phyloP scores from a whole-genome alignment of 1,140 invertebrate species.

The Zaprionus tsacasi region DNA sequence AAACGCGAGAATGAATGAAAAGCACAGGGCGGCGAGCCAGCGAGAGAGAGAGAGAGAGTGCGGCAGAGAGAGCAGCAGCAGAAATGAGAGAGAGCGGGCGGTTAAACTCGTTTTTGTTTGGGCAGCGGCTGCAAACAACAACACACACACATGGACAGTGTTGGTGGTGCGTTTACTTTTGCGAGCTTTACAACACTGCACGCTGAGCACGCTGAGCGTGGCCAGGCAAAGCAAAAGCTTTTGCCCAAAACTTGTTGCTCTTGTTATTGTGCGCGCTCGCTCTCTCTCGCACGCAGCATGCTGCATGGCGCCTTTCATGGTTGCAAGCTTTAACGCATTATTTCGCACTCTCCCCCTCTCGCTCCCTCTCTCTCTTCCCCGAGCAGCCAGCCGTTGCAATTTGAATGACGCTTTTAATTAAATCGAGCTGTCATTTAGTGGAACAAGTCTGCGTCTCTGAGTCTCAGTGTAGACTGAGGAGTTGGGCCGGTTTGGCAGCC shows the following conservation, averaged over 20 bases:
- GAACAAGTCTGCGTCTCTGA: conserved; percentile 42
- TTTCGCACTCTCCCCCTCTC: neutral
- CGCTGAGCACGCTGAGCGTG: conserved; percentile 9
- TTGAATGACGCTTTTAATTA: conserved; percentile 61
- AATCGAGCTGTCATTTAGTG: conserved; percentile 59
- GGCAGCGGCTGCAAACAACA: conserved; percentile 17
- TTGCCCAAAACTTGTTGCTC: conserved; percentile 40
- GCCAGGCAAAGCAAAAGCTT: conserved; percentile 33
- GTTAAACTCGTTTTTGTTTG: conserved; percentile 40
- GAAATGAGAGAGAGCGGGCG: neutral
- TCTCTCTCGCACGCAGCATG: conserved; percentile 15
- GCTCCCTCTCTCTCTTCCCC: neutral
- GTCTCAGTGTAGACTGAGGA: neutral
- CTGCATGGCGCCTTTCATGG: conserved; percentile 45
- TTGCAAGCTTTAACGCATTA: conserved; percentile 2
- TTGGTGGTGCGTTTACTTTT: conserved; percentile 15
- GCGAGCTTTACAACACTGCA: conserved; percentile 44
- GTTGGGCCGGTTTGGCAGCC: conserved; percentile 37
- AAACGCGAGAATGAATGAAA: conserved; percentile 72
- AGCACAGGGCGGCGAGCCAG: conserved; percentile 31
- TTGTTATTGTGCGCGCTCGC: conserved; percentile 22
- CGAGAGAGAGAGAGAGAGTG: conserved; percentile 3
- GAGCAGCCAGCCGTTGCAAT: conserved; percentile 40
- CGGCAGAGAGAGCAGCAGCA: neutral
- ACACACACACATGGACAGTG: neutral